phyloP scores from a whole-genome alignment of 2,113 vertebrate genomes.

The Chionis minor region DNA sequence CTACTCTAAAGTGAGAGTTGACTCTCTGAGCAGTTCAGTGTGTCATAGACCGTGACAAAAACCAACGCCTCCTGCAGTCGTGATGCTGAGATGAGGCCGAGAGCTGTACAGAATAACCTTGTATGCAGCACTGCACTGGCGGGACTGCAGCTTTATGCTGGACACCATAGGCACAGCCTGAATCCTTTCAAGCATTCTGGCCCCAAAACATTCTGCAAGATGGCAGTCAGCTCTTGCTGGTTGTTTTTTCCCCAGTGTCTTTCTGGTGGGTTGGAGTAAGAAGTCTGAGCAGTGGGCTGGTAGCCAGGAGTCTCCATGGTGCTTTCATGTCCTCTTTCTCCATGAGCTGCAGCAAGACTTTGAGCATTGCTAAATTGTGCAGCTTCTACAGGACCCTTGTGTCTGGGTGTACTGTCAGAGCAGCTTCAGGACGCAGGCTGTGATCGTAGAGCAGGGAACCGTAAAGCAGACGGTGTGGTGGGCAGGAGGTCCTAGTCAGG shows the following conservation, averaged over 20 bases:
- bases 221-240: background rate
- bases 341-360: background rate
- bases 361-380: background rate
- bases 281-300: background rate
- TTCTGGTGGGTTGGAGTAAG: background rate
- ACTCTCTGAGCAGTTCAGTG: background rate
- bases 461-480: background rate
- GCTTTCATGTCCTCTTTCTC: background rate
- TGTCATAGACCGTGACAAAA: background rate
- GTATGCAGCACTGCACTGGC: background rate
- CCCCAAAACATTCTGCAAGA: background rate
- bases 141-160: background rate
- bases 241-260: background rate
- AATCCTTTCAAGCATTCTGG: background rate
- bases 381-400: background rate
- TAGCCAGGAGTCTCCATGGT: background rate
- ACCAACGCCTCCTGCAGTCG: fast-evolving
- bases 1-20: background rate
- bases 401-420: background rate
- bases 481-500: background rate
- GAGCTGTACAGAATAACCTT: background rate
- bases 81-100: background rate
- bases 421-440: background rate
- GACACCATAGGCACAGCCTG: background rate
- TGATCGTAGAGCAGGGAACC: background rate